Percentiles rank a stretch among this genome's conserved stretches.
These are phyloP conservation scores for Hetaerina americana DNA, from an alignment of 1,140 invertebrate species.

Conservation along the genomic window DNA sequence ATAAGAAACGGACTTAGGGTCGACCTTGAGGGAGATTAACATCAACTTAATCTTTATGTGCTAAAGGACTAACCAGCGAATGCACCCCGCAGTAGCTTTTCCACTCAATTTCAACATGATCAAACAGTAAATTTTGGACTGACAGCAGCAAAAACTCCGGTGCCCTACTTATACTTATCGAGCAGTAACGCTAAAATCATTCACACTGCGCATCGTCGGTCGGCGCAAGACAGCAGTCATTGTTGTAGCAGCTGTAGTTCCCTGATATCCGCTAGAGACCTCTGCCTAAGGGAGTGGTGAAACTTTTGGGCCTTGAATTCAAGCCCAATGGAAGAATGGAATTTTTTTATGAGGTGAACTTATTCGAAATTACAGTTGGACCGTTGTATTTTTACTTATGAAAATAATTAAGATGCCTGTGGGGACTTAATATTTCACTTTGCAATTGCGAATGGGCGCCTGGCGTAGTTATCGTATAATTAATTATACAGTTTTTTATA, in stretches of 20 bases:
- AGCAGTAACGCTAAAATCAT: neutral
- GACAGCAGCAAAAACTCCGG: neutral
- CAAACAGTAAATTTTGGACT: neutral
- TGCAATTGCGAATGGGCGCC: too few species aligned
- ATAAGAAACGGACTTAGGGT: too few species aligned
- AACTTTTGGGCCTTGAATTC: too few species aligned
- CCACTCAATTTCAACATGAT: neutral
- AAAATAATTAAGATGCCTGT: too few species aligned
- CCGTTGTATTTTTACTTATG: too few species aligned
- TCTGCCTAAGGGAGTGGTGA: neutral
- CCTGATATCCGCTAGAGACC: neutral
- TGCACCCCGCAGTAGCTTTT: neutral
- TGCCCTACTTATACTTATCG: neutral
- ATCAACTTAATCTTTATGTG: neutral
- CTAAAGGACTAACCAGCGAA: neutral
- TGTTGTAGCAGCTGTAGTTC: neutral
- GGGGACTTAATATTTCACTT: too few species aligned
- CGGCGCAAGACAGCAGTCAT: neutral
- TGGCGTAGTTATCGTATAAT: too few species aligned
- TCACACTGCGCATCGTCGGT: neutral
- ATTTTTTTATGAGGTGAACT: too few species aligned
- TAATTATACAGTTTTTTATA: too few species aligned
- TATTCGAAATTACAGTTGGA: too few species aligned
- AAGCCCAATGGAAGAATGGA: too few species aligned
- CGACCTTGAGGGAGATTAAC: neutral